A percentile compares a stretch with the other conserved stretches of the same genome.
These are phyloP conservation scores for Polydesmus complanatus DNA, from an alignment of 2,888 invertebrate species.

Conservation along the genomic window DNA sequence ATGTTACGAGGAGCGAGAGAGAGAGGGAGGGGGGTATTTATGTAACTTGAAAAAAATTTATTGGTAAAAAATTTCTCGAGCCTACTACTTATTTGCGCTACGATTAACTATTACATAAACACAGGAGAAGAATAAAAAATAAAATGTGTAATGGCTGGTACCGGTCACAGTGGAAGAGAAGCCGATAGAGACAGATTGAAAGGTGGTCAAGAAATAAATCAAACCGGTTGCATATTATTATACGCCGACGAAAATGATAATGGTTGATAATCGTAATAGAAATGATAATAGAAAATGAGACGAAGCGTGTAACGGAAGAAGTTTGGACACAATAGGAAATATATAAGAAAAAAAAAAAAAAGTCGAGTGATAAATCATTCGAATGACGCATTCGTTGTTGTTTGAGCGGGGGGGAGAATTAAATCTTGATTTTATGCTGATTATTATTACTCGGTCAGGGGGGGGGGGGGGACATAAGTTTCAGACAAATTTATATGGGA, in stretches of 20 bases:
- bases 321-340: conserved; percentile 15
- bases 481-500: background rate
- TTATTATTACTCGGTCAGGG: background rate
- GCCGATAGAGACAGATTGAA: too few relatives aligned
- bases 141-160: background rate
- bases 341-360: background rate
- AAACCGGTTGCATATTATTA: background rate
- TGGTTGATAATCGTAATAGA: conserved; percentile 2
- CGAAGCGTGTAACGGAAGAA: conserved; percentile 19
- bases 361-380: background rate
- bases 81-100: background rate
- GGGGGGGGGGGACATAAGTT: background rate
- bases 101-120: background rate
- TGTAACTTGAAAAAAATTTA: too few relatives aligned
- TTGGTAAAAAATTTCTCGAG: background rate
- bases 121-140: background rate
- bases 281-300: conserved; percentile 22
- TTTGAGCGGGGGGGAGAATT: background rate
- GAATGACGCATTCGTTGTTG: background rate
- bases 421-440: background rate
- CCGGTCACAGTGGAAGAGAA: too few relatives aligned
- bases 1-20: too few relatives aligned
- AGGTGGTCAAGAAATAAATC: background rate
- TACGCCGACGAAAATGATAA: too few relatives aligned
- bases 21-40: too few relatives aligned